These are phyloP conservation scores for Drosophila pachea DNA, from an alignment of 1,140 invertebrate genomes.

Conservation along the genomic window DNA sequence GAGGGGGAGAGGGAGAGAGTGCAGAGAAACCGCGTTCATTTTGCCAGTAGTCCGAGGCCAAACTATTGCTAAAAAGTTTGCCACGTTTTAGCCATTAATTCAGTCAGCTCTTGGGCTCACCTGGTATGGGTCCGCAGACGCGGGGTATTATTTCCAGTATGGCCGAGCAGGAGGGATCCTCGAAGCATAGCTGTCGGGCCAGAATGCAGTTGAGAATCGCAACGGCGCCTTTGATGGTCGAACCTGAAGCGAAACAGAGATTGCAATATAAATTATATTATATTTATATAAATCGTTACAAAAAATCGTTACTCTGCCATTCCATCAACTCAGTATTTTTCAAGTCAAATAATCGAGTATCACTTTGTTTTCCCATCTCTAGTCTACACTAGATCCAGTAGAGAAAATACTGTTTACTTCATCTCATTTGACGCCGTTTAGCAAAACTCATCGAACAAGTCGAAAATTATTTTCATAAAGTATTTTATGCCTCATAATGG, in stretches of 20 bases:
- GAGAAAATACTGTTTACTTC: too few species aligned
- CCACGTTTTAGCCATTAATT: constrained; percentile 13
- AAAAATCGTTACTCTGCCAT: too few species aligned
- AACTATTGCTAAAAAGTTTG: constrained; percentile 26
- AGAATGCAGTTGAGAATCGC: constrained; percentile 91
- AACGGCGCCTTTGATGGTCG: constrained; percentile 85
- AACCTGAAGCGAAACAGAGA: constrained; percentile 81
- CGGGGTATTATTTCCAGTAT: constrained; percentile 93
- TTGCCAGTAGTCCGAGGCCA: constrained; percentile 15
- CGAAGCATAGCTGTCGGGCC: constrained; percentile 90
- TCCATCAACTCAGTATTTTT: too few species aligned
- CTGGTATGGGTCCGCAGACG: constrained; percentile 92
- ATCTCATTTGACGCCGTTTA: too few species aligned
- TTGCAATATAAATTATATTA: neutral
- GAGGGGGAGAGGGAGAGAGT: too few species aligned
- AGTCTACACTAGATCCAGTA: too few species aligned
- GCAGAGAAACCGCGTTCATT: constrained; percentile 15
- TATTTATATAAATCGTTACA: too few species aligned
- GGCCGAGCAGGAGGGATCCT: constrained; percentile 91
- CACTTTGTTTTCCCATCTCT: too few species aligned
- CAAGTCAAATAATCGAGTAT: too few species aligned
- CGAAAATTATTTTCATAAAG: neutral
- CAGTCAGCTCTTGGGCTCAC: constrained; percentile 81
- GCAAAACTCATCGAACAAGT: too few species aligned
- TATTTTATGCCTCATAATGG: constrained; percentile 31